These are phyloP conservation scores for Chiloscyllium punctatum DNA, from an alignment of 2,797 vertebrate species.

Conservation along the genomic window DNA sequence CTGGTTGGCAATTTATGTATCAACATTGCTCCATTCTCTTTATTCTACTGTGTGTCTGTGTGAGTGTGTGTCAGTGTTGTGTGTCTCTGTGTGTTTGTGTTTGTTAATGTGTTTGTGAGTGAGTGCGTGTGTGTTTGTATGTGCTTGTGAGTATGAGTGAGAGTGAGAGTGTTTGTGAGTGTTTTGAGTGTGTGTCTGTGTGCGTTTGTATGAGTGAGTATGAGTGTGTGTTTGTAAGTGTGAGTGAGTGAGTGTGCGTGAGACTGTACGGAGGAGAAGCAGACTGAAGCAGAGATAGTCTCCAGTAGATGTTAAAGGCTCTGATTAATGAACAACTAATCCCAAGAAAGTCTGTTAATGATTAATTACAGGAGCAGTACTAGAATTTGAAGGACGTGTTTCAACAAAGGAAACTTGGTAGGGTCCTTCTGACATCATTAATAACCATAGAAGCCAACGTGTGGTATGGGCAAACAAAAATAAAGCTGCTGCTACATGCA, in stretches of 20 bases:
- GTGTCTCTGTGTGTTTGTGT: too few relatives aligned
- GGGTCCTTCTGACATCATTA: background rate
- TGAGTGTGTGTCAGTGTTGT: too few relatives aligned
- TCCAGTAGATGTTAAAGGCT: background rate
- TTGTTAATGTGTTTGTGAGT: too few relatives aligned
- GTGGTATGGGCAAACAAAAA: background rate
- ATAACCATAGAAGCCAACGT: background rate
- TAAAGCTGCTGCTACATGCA: background rate
- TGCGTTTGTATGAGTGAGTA: background rate
- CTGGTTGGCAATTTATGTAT: background rate
- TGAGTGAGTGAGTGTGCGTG: background rate
- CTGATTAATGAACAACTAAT: background rate
- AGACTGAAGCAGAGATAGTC: background rate
- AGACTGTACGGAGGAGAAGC: background rate
- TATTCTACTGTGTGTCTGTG: background rate
- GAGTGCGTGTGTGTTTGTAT: too few relatives aligned
- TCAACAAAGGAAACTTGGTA: background rate
- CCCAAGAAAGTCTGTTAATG: background rate
- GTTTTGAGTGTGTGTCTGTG: too few relatives aligned
- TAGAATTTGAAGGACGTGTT: background rate
- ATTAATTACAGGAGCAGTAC: background rate
- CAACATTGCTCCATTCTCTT: background rate
- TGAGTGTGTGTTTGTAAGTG: too few relatives aligned
- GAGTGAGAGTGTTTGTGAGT: too few relatives aligned
- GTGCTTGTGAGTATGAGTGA: too few relatives aligned